Evolutionary conservation across 1,140 invertebrate species (phyloP).

Genomic region (Coptotermes formosanus): DNA sequence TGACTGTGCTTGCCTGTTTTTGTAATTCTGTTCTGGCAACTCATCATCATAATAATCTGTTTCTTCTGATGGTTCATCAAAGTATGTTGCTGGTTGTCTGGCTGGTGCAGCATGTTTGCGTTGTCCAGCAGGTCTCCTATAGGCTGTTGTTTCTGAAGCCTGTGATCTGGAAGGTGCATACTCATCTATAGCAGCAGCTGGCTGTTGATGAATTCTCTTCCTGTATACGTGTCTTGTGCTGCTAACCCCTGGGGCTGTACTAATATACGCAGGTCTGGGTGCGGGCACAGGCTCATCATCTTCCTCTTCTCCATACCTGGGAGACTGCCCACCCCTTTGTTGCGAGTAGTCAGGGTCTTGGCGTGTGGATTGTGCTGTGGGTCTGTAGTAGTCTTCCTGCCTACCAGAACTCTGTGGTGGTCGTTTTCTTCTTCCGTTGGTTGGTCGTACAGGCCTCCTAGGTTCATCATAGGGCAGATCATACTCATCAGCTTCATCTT

Average conservation of each 20-base stretch:
- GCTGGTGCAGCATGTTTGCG: conserved; percentile 16
- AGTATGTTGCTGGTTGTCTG: conserved; percentile 22
- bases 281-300: background rate
- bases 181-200: conserved; percentile 27
- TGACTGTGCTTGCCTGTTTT: conserved; percentile 40
- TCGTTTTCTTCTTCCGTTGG: background rate
- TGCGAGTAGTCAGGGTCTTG: background rate
- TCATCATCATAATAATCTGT: conserved; percentile 51
- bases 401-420: background rate
- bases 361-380: background rate
- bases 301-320: background rate
- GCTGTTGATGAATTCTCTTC: conserved; percentile 31
- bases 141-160: conserved; percentile 23
- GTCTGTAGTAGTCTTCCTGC: conserved; percentile 16
- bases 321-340: background rate
- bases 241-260: conserved; percentile 18
- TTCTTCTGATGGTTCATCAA: conserved; percentile 20
- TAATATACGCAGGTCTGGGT: conserved; percentile 23
- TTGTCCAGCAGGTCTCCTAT: conserved; percentile 21
- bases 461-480: conserved; percentile 22
- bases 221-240: conserved; percentile 24
- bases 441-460: background rate
- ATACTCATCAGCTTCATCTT: conserved; percentile 22
- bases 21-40: conserved; percentile 37
- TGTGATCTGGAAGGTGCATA: conserved; percentile 10